Conservation (phyloP, 2,797 vertebrate species). For the Lateolabrax maculatus region DNA sequence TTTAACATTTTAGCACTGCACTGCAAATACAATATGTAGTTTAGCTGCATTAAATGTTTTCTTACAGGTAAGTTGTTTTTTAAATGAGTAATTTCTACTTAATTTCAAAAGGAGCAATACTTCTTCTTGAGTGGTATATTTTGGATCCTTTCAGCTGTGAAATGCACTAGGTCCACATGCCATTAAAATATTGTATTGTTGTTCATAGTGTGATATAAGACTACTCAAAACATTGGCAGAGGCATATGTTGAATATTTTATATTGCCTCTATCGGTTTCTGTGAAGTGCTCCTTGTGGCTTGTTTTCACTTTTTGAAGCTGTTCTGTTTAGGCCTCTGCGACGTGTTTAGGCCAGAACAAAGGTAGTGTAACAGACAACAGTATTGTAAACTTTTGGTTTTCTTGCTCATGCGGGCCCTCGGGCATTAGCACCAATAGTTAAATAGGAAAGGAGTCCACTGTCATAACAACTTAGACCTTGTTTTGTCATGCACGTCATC, state of each 20-base stretch:
- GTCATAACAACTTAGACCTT: conserved; percentile 70
- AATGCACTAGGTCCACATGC: conserved; percentile 26
- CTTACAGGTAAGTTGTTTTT: conserved; percentile 1
- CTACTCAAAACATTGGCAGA: conserved; percentile 63
- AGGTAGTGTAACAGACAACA: conserved; percentile 54
- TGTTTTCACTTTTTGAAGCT: conserved; percentile 61
- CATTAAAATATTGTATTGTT: conserved; percentile 53
- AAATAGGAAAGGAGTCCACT: conserved; percentile 54
- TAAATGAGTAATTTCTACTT: conserved; percentile 18
- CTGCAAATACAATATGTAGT: background rate
- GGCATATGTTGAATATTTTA: conserved; percentile 69
- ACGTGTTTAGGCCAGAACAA: conserved; percentile 40
- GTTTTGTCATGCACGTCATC: conserved; percentile 65
- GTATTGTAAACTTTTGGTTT: conserved; percentile 62
- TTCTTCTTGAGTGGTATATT: conserved; percentile 16
- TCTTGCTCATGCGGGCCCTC: conserved; percentile 45
- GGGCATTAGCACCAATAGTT: conserved; percentile 61
- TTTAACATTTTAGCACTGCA: background rate
- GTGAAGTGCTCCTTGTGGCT: conserved; percentile 58
- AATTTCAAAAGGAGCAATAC: conserved; percentile 20
- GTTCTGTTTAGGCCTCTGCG: conserved; percentile 34
- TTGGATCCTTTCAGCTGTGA: conserved; percentile 28
- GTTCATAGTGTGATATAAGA: conserved; percentile 59
- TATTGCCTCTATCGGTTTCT: conserved; percentile 60
- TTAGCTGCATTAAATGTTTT: conserved; percentile 8